Percentiles rank a stretch among this genome's conserved stretches.
phyloP scores from a whole-genome alignment of 2,888 invertebrate species.

The Malachius bipustulatus region DNA sequence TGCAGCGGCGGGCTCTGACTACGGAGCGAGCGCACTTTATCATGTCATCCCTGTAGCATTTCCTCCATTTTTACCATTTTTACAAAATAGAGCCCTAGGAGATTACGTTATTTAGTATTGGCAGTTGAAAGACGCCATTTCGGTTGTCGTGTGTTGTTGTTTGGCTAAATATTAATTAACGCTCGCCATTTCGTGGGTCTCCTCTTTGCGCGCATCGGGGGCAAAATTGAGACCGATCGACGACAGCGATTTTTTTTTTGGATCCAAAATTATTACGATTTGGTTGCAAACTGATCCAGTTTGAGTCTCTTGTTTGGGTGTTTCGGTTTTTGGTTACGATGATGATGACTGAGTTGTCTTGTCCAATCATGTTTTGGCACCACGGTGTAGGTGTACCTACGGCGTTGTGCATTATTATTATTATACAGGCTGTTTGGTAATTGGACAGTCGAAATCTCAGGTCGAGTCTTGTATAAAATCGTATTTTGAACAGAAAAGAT shows the following conservation, averaged over 20 bases:
- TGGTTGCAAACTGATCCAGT: slow-evolving; percentile 15
- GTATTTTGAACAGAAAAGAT: too few species aligned
- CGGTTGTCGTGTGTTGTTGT: slow-evolving; percentile 19
- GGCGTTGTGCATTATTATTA: too few species aligned
- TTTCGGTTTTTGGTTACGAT: too few species aligned
- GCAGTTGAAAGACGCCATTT: slow-evolving; percentile 7
- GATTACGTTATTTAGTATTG: slow-evolving; percentile 8
- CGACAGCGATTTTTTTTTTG: too few species aligned
- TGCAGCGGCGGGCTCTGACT: slow-evolving; percentile 40
- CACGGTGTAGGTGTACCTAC: too few species aligned
- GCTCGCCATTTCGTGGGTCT: slow-evolving; percentile 81
- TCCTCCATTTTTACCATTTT: too few species aligned
- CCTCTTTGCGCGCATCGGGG: slow-evolving; percentile 77
- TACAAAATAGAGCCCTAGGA: slow-evolving; percentile 27
- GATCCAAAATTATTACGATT: too few species aligned
- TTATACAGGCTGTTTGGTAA: too few species aligned
- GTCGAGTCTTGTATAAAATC: too few species aligned
- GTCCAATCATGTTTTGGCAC: too few species aligned
- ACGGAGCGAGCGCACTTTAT: slow-evolving; percentile 34
- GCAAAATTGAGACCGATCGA: slow-evolving; percentile 59
- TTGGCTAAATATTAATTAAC: slow-evolving; percentile 29
- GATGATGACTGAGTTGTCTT: too few species aligned
- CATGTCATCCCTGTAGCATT: slow-evolving; percentile 29
- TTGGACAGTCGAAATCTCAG: too few species aligned
- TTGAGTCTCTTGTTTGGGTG: slow-evolving; percentile 18